Conservation (phyloP, 1,140 invertebrate species). For the Venturia canescens region DNA sequence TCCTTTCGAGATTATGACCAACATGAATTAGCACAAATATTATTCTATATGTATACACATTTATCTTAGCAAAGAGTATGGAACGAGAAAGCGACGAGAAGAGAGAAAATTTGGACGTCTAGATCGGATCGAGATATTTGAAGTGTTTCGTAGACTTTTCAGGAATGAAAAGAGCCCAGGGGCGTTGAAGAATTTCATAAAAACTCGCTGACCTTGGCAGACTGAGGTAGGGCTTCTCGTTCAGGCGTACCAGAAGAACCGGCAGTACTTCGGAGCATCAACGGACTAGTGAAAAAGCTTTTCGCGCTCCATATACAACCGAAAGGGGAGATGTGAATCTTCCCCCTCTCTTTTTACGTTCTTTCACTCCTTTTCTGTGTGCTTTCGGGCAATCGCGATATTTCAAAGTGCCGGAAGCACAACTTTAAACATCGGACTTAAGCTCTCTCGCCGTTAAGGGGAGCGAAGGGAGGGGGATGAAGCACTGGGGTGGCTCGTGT, state of each 20-base stretch:
- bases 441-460: constrained; percentile 37
- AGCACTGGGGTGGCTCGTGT: neutral
- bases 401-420: constrained; percentile 45
- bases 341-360: neutral
- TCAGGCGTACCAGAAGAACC: neutral
- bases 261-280: neutral
- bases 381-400: constrained; percentile 37
- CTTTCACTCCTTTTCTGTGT: neutral
- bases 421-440: constrained; percentile 47
- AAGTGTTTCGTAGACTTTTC: neutral
- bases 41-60: too few species aligned
- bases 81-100: too few species aligned
- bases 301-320: neutral
- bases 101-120: neutral
- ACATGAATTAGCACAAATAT: too few species aligned
- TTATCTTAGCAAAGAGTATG: too few species aligned
- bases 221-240: neutral
- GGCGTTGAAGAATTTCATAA: neutral
- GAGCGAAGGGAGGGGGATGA: neutral
- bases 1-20: too few species aligned
- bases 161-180: neutral
- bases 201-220: neutral
- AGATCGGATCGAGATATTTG: neutral
- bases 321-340: constrained; percentile 5
- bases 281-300: constrained; percentile 28